Conservation (phyloP, 2,888 invertebrate genomes). For the Oligia strigilis region DNA sequence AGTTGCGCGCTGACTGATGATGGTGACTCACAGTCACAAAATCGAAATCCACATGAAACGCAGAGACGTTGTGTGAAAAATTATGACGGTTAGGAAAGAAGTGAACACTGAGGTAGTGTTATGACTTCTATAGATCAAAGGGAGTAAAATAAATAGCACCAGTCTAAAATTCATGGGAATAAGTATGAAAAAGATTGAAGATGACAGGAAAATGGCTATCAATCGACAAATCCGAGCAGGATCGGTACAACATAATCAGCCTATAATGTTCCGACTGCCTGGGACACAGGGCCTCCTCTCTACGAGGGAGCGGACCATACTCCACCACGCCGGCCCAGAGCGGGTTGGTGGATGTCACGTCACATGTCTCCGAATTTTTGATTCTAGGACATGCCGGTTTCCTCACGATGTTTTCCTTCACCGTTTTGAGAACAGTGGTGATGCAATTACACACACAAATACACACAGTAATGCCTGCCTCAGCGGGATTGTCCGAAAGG, state of each 20-base stretch:
- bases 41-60: neutral
- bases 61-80: neutral
- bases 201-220: neutral
- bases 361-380: no score
- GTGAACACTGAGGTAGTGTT: neutral
- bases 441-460: neutral
- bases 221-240: neutral
- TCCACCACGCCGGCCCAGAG: neutral
- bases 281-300: neutral
- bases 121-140: constrained; percentile 7
- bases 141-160: neutral
- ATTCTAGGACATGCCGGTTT: neutral
- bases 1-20: neutral
- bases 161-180: neutral
- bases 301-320: neutral
- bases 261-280: neutral
- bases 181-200: neutral
- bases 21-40: constrained; percentile 1
- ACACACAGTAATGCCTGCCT: no score
- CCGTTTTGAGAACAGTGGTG: neutral
- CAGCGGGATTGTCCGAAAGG: no score
- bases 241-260: neutral
- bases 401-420: neutral
- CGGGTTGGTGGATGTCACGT: no score
- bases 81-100: neutral